Evolutionary conservation across 2,888 invertebrate genomes (phyloP).

Genomic region (Caenorhabditis japonica): DNA sequence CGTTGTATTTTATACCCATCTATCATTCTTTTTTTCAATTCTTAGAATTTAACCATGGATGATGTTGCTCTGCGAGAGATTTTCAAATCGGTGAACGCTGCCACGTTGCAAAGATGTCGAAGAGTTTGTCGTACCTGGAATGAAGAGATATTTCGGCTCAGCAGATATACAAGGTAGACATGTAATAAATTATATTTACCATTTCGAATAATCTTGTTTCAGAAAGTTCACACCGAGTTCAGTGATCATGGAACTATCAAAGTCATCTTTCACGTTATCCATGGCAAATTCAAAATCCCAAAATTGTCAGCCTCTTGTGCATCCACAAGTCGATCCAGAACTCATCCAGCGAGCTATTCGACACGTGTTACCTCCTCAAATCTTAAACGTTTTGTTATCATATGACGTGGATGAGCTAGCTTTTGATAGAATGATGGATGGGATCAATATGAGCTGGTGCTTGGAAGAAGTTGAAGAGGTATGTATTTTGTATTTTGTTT

Average conservation of each 20-base stretch:
- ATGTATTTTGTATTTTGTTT: too few relatives aligned
- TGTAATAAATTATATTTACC: background rate
- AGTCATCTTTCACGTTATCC: background rate
- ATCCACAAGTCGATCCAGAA: background rate
- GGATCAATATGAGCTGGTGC: conserved; percentile 7
- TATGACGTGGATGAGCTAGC: background rate
- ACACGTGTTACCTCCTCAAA: conserved; percentile 21
- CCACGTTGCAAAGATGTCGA: conserved; percentile 34
- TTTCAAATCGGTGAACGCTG: conserved; percentile 23
- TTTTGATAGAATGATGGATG: conserved; percentile 8
- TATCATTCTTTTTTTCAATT: conserved; percentile 8
- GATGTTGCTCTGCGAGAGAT: conserved; percentile 40
- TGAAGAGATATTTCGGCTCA: conserved; percentile 21
- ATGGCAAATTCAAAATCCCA: conserved; percentile 2
- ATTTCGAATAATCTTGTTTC: conserved; percentile 3
- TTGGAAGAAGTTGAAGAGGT: conserved; percentile 5
- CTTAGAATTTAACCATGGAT: conserved; percentile 9
- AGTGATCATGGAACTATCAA: conserved; percentile 8
- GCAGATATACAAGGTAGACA: conserved; percentile 15
- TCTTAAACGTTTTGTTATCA: conserved; percentile 1
- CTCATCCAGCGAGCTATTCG: conserved; percentile 2
- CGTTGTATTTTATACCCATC: too few relatives aligned
- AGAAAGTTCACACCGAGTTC: conserved; percentile 18
- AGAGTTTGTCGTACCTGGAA: conserved; percentile 34
- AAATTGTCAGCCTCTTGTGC: background rate